Base-by-base conservation (phyloP, 2,888 invertebrate species). In the Watsonalla binaria region DNA sequence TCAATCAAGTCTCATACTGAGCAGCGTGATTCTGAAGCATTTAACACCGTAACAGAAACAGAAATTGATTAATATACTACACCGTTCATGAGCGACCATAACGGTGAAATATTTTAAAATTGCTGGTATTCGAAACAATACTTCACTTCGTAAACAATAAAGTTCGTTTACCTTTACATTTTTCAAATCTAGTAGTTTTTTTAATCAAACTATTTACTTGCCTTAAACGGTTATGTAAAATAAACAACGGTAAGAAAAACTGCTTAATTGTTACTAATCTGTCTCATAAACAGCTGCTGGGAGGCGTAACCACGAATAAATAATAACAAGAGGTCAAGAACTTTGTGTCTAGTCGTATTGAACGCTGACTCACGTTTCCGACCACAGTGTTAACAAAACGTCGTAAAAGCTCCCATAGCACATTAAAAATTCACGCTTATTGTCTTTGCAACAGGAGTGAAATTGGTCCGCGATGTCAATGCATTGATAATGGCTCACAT, bases 271-370 rank as follows among this genome's bases (percentile, higher is more conserved):
- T 52, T 49, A 53, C 51, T 50, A 63, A 57, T 65, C 59, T 61
- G 63, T 63, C 58, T 45, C 49, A 51, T 51, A 63, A 67, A 50
- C 77, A 74, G 70, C 74, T 72, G 73, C 64, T 64, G 57, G 67
- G 67, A 68, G 70, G 61, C 61, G 63, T 69, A 76, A 70, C 70
- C 68, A 61, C 70, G 62, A 66, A 67, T 65, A 70, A 74, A 42
- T 42, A 42, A 11, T 70, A 74, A 62, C 66, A 58, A 66, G 78
- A 69, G 85, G 80, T 85, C 84, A 84, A 83, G 83, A 77, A 78
- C 84, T 78, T 63, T 59, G 57, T 66, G 83, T 84, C 85, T 86
- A 84, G 84, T 77, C 80, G 74, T 76, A 82, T 84, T 78, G 80
- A 83, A 68, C 80, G 77, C 73, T 84, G 84, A 85, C 74, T 86